Evolutionary conservation across 2,797 vertebrate genomes (phyloP).

Genomic region (Staurois parvus): DNA sequence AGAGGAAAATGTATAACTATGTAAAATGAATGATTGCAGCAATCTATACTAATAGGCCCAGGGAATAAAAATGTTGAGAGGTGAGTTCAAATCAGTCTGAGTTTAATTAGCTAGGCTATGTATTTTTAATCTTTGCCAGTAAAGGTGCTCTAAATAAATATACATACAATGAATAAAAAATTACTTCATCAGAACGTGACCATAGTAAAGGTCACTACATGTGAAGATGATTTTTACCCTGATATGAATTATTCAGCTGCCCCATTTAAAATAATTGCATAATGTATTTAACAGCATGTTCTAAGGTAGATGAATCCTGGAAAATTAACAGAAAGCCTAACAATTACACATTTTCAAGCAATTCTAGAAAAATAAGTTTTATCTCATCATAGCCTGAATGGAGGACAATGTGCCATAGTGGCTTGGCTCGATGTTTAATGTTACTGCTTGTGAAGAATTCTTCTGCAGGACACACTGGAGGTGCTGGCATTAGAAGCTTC

Average conservation of each 20-base stretch:
- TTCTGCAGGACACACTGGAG: too few species aligned
- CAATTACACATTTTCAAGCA: background rate
- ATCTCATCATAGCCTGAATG: background rate
- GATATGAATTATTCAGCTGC: background rate
- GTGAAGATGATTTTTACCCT: conserved; percentile 7
- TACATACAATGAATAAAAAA: background rate
- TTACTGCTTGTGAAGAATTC: background rate
- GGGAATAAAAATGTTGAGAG: background rate
- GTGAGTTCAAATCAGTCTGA: conserved; percentile 30
- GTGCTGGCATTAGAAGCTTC: too few species aligned
- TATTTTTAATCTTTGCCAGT: conserved; percentile 51
- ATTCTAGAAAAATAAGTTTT: background rate
- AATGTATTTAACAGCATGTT: background rate
- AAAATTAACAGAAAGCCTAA: background rate
- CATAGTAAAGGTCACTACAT: background rate
- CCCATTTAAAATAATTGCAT: background rate
- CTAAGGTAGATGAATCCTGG: background rate
- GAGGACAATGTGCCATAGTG: background rate
- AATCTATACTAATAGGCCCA: conserved; percentile 62
- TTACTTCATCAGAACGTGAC: background rate
- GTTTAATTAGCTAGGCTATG: conserved; percentile 62
- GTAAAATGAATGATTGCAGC: conserved; percentile 66
- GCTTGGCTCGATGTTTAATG: too few species aligned
- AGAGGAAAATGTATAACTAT: conserved; percentile 60
- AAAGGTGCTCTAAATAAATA: conserved; percentile 38